A percentile compares a stretch with the other conserved stretches of the same genome.
These are phyloP conservation scores for Lumbricus terrestris DNA, from an alignment of 2,888 invertebrate genomes.

Conservation along the genomic window DNA sequence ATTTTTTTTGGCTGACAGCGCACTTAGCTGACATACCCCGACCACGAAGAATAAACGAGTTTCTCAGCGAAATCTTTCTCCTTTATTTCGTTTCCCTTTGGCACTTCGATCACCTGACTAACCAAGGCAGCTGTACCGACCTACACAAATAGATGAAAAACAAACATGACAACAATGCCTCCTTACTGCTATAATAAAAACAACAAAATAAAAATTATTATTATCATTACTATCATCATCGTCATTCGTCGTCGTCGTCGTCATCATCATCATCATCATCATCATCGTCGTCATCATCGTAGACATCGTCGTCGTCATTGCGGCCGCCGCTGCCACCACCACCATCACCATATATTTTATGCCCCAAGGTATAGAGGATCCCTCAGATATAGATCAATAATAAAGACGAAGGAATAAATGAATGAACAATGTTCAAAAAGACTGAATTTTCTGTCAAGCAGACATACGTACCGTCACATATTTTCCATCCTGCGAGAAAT, in stretches of 20 bases:
- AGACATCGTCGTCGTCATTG: too few relatives aligned
- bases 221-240: too few relatives aligned
- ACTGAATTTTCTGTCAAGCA: not conserved
- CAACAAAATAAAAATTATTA: not conserved
- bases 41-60: conserved; percentile 58
- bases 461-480: not conserved
- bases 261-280: too few relatives aligned
- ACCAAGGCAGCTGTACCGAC: conserved; percentile 56
- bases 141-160: conserved; percentile 40
- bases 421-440: too few relatives aligned
- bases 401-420: too few relatives aligned
- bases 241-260: too few relatives aligned
- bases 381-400: too few relatives aligned
- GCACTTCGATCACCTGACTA: conserved; percentile 54
- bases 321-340: too few relatives aligned
- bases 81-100: conserved; percentile 50
- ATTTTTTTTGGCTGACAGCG: not conserved
- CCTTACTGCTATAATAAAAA: not conserved
- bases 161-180: not conserved
- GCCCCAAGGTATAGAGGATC: too few relatives aligned
- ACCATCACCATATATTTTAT: too few relatives aligned
- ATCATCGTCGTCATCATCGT: too few relatives aligned
- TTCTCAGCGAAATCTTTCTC: conserved; percentile 45
- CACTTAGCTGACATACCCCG: conserved; percentile 48
- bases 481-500: conserved; percentile 57